Base-by-base conservation (phyloP, 1,140 invertebrate genomes). In the Conopomorpha cramerella region DNA sequence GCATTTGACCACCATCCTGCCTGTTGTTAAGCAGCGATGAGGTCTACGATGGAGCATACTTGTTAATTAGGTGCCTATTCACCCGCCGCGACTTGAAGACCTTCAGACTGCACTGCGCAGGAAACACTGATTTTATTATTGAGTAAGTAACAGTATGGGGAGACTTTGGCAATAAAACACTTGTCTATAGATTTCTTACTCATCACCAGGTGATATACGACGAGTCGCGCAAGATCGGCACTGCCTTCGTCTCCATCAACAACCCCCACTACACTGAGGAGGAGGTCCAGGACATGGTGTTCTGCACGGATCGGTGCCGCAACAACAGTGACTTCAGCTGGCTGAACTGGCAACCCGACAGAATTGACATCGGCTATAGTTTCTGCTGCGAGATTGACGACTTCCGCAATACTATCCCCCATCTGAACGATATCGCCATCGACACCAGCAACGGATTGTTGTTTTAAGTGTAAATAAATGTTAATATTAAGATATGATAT, bases 341-440 rank as follows among this genome's bases (percentile, higher is more conserved):
- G 80, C 8, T 51, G 19, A 47, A 34, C 8, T 51, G 49, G 49
- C 35, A 41, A 19, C 7, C 15, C 7, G 34, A 51, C 0, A 59
- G 80, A 49, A 73, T 81, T 27, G 51, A 41, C 10, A 42, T 57
- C 1, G 85, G 84, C 0, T 79, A 80, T 41, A 79, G 77, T 1
- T 85, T 85, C 41, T 82, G 79, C 27, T 86, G 84, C 49, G 55
- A 61, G 16, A 71, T 85, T 2, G 44, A 62, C 32, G 78, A 83
- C 13, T 76, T 85, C 45, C 50, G 76, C 11, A 68, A 51, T n/a
- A n/a, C n/a, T n/a, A n/a, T n/a, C n/a, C n/a, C n/a, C n/a, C n/a
- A n/a, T n/a, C n/a, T n/a, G n/a, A n/a, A n/a, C n/a, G n/a, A n/a
- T n/a, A n/a, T n/a, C n/a, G n/a, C n/a, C n/a, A n/a, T n/a, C n/a